These are phyloP conservation scores for Actias luna DNA, from an alignment of 2,888 invertebrate genomes.

Conservation along the genomic window DNA sequence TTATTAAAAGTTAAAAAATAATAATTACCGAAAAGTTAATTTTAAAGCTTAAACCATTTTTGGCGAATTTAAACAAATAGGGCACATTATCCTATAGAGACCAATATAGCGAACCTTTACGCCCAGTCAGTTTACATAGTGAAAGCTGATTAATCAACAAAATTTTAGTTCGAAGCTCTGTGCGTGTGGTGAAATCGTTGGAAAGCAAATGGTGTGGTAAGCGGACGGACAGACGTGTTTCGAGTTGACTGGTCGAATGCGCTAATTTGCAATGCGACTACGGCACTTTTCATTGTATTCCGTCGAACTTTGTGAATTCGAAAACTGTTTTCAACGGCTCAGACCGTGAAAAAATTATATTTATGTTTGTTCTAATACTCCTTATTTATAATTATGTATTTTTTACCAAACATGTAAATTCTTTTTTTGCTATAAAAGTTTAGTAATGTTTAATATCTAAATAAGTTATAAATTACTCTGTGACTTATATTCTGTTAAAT, in stretches of 20 bases:
- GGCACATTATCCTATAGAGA: not conserved
- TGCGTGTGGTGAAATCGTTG: slow-evolving; percentile 45
- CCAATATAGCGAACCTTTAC: slow-evolving; percentile 26
- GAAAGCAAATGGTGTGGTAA: slow-evolving; percentile 59
- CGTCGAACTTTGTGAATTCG: slow-evolving; percentile 40
- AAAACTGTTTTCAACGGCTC: slow-evolving; percentile 51
- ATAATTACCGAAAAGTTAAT: no score
- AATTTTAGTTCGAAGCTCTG: slow-evolving; percentile 38
- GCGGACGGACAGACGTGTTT: slow-evolving; percentile 52
- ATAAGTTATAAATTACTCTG: not conserved
- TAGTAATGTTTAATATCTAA: not conserved
- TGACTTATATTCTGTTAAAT: not conserved
- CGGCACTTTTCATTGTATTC: slow-evolving; percentile 53
- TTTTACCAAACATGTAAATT: slow-evolving; percentile 15
- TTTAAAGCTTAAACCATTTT: no score
- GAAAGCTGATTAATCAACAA: slow-evolving; percentile 44
- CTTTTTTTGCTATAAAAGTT: not conserved
- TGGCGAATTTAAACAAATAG: slow-evolving; percentile 18
- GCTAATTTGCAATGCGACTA: slow-evolving; percentile 64
- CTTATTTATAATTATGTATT: slow-evolving; percentile 34
- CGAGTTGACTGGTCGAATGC: slow-evolving; percentile 57
- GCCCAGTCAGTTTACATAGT: slow-evolving; percentile 37
- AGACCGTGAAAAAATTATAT: slow-evolving; percentile 19
- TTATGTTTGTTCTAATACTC: slow-evolving; percentile 27
- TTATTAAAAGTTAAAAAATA: no score